These are phyloP conservation scores for Leptogaster cylindrica DNA, from an alignment of 2,888 invertebrate genomes.

Conservation along the genomic window DNA sequence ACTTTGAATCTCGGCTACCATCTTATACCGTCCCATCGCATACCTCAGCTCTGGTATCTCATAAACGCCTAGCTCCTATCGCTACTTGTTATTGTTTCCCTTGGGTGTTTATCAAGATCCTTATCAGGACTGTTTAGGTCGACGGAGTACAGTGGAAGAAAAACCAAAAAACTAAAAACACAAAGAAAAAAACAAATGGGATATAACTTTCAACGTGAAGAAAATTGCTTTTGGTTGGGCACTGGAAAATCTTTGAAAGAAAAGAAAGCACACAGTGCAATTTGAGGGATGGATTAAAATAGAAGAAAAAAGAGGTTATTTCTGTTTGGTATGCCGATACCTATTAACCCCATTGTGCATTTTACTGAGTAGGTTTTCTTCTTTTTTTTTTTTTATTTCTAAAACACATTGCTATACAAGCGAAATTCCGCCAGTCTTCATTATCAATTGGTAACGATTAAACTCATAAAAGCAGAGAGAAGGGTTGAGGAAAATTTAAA, in stretches of 20 bases:
- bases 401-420: background rate
- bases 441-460: conserved; percentile 21
- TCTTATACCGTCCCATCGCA: too few species aligned
- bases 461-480: background rate
- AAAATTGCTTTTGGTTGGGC: conserved; percentile 9
- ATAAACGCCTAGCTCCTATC: too few species aligned
- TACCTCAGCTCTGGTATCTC: too few species aligned
- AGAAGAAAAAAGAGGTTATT: too few species aligned
- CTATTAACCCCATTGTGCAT: conserved; percentile 23
- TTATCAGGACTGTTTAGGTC: conserved; percentile 3
- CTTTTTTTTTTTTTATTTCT: conserved; percentile 19
- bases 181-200: background rate
- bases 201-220: conserved; percentile 15
- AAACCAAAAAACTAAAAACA: too few species aligned
- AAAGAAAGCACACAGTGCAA: background rate
- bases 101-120: conserved; percentile 8
- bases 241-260: background rate
- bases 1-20: too few species aligned
- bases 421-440: background rate
- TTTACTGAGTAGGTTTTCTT: conserved; percentile 11
- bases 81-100: background rate
- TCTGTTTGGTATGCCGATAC: conserved; percentile 10
- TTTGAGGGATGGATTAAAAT: too few species aligned
- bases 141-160: background rate
- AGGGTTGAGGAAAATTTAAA: too few species aligned